Percentiles rank a stretch among this genome's conserved stretches.
Conservation (phyloP, 2,797 vertebrate genomes). For the Ptychadena robeensis region DNA sequence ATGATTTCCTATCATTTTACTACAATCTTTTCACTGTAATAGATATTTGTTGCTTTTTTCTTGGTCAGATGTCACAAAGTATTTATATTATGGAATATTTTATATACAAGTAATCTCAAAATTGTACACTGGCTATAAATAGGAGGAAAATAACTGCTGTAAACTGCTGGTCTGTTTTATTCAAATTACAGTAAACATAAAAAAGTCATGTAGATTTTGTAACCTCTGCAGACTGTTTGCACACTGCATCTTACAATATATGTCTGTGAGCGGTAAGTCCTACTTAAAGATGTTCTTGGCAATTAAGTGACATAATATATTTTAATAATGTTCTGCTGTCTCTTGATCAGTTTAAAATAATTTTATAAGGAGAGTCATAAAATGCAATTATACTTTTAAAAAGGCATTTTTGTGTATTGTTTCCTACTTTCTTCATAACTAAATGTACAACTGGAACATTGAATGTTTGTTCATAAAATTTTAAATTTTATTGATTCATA, state of each 20-base stretch:
- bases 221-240: neutral
- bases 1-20: too few species aligned
- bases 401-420: constrained; percentile 1
- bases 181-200: neutral
- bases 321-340: constrained; percentile 11
- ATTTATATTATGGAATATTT: too few species aligned
- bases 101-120: too few species aligned
- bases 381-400: constrained; percentile 15
- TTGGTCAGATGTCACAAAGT: too few species aligned
- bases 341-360: constrained; percentile 5
- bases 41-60: too few species aligned
- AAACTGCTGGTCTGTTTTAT: too few species aligned
- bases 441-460: neutral
- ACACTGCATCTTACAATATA: neutral
- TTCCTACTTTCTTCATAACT: constrained; percentile 16
- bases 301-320: constrained; percentile 20
- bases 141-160: neutral
- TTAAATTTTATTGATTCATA: constrained; percentile 29
- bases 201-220: neutral
- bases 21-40: too few species aligned
- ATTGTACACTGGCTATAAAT: too few species aligned
- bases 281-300: constrained; percentile 21
- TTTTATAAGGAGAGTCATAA: constrained; percentile 11
- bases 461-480: constrained; percentile 33
- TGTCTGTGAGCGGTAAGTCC: constrained; percentile 57